Evolutionary conservation across 2,113 vertebrate species (phyloP).

Genomic region (Calidris pugnax): DNA sequence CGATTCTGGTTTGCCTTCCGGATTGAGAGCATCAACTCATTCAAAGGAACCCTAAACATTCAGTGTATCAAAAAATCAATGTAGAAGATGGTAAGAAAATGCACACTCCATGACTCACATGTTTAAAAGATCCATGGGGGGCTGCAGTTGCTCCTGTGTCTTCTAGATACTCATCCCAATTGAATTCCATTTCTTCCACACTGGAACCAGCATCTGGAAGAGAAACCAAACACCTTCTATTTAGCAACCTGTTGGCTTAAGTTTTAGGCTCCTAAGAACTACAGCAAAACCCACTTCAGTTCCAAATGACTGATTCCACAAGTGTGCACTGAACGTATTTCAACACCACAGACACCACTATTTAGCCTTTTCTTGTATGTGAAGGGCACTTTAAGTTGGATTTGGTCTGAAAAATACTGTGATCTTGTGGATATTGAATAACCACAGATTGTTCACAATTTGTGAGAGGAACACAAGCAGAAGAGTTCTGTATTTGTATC

Average conservation of each 20-base stretch:
- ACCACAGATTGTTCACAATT: background rate
- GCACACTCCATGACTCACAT: constrained; percentile 79
- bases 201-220: constrained; percentile 87
- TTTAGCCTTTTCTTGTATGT: background rate
- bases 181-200: constrained; percentile 91
- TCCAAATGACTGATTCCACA: background rate
- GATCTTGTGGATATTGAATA: background rate
- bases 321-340: background rate
- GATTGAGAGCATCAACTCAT: background rate
- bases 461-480: background rate
- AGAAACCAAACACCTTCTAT: background rate
- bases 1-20: background rate
- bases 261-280: background rate
- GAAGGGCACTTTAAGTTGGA: background rate
- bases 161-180: constrained; percentile 97
- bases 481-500: background rate
- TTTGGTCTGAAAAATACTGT: background rate
- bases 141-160: constrained; percentile 88
- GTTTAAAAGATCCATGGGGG: constrained; percentile 94
- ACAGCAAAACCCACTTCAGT: background rate
- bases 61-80: rapidly evolving
- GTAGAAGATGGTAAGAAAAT: background rate
- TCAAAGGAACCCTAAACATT: background rate
- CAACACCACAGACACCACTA: background rate
- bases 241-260: background rate